A percentile compares a stretch with the other conserved stretches of the same genome.
These are phyloP conservation scores for Hybos culiciformis DNA, from an alignment of 2,888 invertebrate genomes.

Conservation along the genomic window DNA sequence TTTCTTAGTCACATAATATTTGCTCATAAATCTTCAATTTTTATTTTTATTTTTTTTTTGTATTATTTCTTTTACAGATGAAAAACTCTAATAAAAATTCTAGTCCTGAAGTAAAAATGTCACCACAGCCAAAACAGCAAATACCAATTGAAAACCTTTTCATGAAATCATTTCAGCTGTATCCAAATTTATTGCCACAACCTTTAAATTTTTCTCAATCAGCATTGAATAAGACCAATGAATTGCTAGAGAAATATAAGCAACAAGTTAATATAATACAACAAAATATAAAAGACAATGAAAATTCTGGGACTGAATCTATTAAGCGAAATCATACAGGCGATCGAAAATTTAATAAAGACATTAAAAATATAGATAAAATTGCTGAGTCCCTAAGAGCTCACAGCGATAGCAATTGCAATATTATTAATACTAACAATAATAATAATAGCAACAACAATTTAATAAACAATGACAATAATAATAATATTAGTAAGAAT, in stretches of 20 bases:
- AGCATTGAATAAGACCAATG: conserved; percentile 32
- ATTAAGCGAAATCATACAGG: conserved; percentile 13
- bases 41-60: not conserved
- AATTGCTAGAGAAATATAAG: conserved; percentile 33
- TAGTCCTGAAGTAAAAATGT: no score
- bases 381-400: conserved; percentile 33
- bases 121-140: no score
- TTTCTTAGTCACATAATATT: conserved; percentile 6
- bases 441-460: no score
- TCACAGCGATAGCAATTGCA: no score
- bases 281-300: conserved; percentile 16
- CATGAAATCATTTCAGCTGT: conserved; percentile 33
- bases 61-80: no score
- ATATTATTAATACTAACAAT: no score
- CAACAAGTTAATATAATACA: conserved; percentile 28
- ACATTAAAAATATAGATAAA: conserved; percentile 35
- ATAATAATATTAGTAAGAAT: no score
- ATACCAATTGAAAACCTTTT: conserved; percentile 34
- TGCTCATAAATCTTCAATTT: not conserved
- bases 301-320: conserved; percentile 16
- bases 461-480: no score
- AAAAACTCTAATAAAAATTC: no score
- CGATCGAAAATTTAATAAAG: conserved; percentile 20
- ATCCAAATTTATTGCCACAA: conserved; percentile 32
- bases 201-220: conserved; percentile 36